These are phyloP conservation scores for Phaethornis superciliosus DNA, from an alignment of 2,113 vertebrate genomes.

Conservation along the genomic window DNA sequence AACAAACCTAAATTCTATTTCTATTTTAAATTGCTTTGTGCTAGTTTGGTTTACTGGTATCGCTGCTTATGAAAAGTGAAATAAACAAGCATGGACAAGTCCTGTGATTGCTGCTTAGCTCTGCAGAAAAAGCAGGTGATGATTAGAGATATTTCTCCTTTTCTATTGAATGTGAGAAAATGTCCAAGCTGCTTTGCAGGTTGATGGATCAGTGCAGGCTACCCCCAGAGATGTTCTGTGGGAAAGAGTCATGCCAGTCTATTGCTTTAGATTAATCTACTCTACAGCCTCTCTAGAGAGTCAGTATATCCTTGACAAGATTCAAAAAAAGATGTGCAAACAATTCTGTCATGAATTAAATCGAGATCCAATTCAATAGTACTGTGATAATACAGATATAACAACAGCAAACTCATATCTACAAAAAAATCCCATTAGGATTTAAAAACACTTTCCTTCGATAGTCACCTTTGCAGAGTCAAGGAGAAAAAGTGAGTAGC, in stretches of 20 bases:
- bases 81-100: background rate
- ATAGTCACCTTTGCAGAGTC: background rate
- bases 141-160: background rate
- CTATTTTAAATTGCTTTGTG: background rate
- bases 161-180: background rate
- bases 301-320: background rate
- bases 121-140: background rate
- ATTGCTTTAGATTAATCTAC: background rate
- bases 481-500: background rate
- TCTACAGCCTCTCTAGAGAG: background rate
- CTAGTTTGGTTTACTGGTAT: background rate
- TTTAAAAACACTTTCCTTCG: background rate
- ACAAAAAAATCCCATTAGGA: background rate
- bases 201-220: background rate
- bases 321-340: background rate
- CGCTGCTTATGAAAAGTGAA: background rate
- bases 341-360: background rate
- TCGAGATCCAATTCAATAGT: background rate
- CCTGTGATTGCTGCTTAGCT: background rate
- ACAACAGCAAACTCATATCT: background rate
- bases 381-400: background rate
- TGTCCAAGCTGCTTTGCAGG: background rate
- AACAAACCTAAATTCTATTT: background rate
- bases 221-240: background rate
- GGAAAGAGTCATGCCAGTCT: background rate